phyloP scores from a whole-genome alignment of 2,797 vertebrate genomes.

The Sebastes kiyomatsui region DNA sequence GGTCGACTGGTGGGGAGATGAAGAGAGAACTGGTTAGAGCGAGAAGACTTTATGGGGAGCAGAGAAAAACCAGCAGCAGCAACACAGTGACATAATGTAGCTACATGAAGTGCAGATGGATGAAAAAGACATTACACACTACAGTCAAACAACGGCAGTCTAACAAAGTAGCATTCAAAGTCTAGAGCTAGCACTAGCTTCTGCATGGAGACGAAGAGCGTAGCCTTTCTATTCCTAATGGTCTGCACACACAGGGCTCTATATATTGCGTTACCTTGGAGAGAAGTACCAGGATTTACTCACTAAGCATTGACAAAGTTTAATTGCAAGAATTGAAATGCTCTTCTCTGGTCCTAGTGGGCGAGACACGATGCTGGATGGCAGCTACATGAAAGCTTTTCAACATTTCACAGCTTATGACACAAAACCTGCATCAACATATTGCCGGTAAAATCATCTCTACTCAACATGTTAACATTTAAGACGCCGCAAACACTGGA shows the following conservation, averaged over 20 bases:
- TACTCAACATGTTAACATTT: not conserved
- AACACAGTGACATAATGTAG: conserved; percentile 22
- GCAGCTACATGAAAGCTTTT: not conserved
- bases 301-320: not conserved
- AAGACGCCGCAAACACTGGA: not conserved
- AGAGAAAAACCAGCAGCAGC: conserved; percentile 9
- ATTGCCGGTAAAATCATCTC: not conserved
- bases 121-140: conserved; percentile 37
- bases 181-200: conserved; percentile 14
- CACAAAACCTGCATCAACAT: not conserved
- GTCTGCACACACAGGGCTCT: not conserved
- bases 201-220: conserved; percentile 12
- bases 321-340: not conserved
- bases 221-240: not conserved
- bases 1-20: conserved; percentile 86
- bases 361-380: not conserved
- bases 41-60: not conserved
- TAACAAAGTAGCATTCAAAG: conserved; percentile 19
- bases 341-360: not conserved
- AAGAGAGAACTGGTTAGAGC: conserved; percentile 20
- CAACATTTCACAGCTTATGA: not conserved
- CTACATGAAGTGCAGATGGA: conserved; percentile 58
- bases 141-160: conserved; percentile 26
- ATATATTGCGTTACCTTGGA: not conserved
- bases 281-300: not conserved